Conservation (phyloP, 2,113 vertebrate genomes). For the Brachionichthys hirsutus region DNA sequence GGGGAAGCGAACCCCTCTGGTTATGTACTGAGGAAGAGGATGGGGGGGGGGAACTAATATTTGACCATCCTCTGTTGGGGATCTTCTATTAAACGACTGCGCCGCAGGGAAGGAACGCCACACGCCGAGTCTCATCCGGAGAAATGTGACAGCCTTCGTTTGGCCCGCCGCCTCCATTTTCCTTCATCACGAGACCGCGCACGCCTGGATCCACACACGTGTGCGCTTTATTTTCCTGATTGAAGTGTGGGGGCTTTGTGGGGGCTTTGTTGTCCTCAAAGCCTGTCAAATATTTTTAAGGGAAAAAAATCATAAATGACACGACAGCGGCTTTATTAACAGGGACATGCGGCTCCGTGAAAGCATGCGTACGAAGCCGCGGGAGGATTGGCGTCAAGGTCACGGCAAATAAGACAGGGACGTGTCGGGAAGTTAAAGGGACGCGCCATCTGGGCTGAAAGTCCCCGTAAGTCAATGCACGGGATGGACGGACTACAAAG, state of each 20-base stretch:
- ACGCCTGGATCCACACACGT: neutral
- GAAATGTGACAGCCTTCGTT: conserved; percentile 35
- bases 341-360: conserved; percentile 48
- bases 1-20: conserved; percentile 50
- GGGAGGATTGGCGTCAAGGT: conserved; percentile 53
- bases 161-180: conserved; percentile 25
- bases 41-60: conserved; percentile 67
- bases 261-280: conserved; percentile 50
- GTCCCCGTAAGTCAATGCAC: conserved; percentile 33
- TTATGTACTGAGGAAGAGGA: conserved; percentile 45
- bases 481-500: conserved; percentile 46
- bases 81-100: conserved; percentile 55
- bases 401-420: conserved; percentile 42
- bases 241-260: conserved; percentile 61
- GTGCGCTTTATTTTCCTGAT: conserved; percentile 44
- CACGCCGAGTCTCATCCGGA: conserved; percentile 33
- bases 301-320: conserved; percentile 7
- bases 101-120: conserved; percentile 33
- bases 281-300: conserved; percentile 64
- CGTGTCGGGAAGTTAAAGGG: conserved; percentile 34
- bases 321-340: conserved; percentile 42
- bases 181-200: conserved; percentile 7
- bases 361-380: conserved; percentile 42
- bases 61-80: conserved; percentile 52
- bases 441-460: conserved; percentile 43